Conservation (phyloP, 2,797 vertebrate species). For the Mus caroli region DNA sequence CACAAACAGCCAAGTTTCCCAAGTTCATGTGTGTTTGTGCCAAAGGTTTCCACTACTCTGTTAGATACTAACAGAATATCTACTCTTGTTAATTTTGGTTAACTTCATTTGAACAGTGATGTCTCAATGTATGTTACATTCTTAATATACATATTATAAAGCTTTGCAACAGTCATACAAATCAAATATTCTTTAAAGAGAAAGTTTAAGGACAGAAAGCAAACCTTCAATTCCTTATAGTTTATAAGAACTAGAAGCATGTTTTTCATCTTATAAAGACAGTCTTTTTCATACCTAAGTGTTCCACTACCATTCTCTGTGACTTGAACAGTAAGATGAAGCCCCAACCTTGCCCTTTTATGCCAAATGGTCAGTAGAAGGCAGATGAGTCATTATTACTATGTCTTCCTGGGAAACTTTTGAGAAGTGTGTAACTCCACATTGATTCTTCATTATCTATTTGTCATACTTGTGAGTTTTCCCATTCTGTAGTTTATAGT, state of each 20-base stretch:
- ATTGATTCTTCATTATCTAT: background rate
- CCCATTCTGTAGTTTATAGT: background rate
- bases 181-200: background rate
- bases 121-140: background rate
- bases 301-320: background rate
- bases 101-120: background rate
- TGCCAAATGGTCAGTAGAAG: background rate
- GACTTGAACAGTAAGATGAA: rapidly evolving
- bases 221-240: background rate
- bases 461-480: background rate
- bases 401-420: background rate
- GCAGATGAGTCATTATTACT: background rate
- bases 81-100: background rate
- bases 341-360: background rate
- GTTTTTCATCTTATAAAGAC: background rate
- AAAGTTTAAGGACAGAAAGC: background rate
- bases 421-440: background rate
- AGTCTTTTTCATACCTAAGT: background rate
- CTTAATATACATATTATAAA: background rate
- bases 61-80: no score
- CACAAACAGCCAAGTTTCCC: background rate
- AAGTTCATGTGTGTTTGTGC: no score
- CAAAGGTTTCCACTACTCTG: background rate
- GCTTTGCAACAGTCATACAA: background rate
- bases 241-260: background rate